A percentile compares a stretch with the other conserved stretches of the same genome.
Conservation (phyloP, 23 tunicate species). For the Clavelina lepadiformis region DNA sequence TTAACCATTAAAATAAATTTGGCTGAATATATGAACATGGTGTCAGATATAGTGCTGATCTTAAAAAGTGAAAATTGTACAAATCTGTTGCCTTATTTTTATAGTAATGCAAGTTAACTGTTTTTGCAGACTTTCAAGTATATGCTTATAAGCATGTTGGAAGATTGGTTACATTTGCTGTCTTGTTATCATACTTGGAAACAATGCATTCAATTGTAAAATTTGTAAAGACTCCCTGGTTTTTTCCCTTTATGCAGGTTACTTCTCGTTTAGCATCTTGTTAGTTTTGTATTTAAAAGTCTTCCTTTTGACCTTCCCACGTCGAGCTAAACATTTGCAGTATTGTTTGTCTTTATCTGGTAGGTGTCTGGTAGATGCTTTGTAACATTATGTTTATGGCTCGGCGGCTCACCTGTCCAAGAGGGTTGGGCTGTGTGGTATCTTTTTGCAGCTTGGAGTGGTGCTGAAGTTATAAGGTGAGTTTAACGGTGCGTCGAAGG, state of each 20-base stretch:
- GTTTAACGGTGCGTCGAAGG: no score
- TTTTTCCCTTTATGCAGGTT: conserved; percentile 41
- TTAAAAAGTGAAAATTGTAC: no score
- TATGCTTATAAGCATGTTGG: conserved; percentile 28
- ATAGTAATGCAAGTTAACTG: neutral
- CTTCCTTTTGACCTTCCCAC: neutral
- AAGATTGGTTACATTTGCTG: conserved; percentile 46
- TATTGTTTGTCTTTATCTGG: no score
- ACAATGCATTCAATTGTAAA: conserved; percentile 38
- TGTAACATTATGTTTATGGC: conserved; percentile 54
- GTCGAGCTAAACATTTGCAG: neutral
- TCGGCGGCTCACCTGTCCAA: conserved; percentile 17
- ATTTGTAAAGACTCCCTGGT: conserved; percentile 39
- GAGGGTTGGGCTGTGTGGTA: conserved; percentile 17
- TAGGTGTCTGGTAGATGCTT: conserved; percentile 49
- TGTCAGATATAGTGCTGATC: no score
- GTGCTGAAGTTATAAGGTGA: conserved; percentile 50
- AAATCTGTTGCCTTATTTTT: no score
- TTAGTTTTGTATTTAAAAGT: neutral
- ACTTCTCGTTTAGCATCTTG: neutral
- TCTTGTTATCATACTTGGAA: conserved; percentile 47
- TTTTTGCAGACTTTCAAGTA: conserved; percentile 15
- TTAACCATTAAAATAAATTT: no score
- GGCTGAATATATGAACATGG: no score
- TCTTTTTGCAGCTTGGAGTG: conserved; percentile 56